phyloP scores from a whole-genome alignment of 2,797 vertebrate species.

The Clarias laeviceps region DNA sequence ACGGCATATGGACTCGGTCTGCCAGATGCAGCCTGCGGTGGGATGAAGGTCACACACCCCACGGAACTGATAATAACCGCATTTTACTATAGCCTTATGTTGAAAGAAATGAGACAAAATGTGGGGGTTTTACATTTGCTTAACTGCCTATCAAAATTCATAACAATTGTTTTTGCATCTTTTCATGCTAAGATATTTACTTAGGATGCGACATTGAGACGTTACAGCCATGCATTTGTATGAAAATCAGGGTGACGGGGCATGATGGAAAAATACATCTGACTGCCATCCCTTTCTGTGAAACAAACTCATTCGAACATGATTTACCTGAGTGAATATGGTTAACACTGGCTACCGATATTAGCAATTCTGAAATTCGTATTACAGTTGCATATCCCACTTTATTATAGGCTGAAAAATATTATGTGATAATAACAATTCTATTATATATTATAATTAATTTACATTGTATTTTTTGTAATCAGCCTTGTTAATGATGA shows the following conservation, averaged over 20 bases:
- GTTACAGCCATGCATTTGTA: constrained; percentile 58
- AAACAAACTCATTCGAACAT: not conserved
- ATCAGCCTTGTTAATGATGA: not conserved
- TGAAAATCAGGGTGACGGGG: constrained; percentile 60
- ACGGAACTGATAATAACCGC: constrained; percentile 53
- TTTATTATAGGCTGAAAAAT: constrained; percentile 1
- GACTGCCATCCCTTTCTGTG: constrained; percentile 38
- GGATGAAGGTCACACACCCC: constrained; percentile 56
- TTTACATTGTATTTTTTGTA: not conserved
- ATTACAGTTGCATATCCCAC: constrained; percentile 6
- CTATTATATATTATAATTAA: constrained; percentile 6
- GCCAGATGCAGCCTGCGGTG: constrained; percentile 60
- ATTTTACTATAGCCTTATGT: constrained; percentile 52
- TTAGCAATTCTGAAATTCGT: constrained; percentile 25
- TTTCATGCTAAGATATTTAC: constrained; percentile 56
- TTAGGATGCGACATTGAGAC: constrained; percentile 51
- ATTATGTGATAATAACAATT: constrained; percentile 4
- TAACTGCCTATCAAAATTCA: constrained; percentile 57
- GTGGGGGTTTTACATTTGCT: constrained; percentile 58
- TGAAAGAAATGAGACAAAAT: constrained; percentile 61
- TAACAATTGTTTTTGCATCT: constrained; percentile 64
- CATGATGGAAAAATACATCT: constrained; percentile 29
- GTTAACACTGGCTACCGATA: constrained; percentile 29
- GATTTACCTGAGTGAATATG: constrained; percentile 29
- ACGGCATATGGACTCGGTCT: constrained; percentile 53